Conservation (phyloP, 2,888 invertebrate genomes). For the Crossocerus cetratus region DNA sequence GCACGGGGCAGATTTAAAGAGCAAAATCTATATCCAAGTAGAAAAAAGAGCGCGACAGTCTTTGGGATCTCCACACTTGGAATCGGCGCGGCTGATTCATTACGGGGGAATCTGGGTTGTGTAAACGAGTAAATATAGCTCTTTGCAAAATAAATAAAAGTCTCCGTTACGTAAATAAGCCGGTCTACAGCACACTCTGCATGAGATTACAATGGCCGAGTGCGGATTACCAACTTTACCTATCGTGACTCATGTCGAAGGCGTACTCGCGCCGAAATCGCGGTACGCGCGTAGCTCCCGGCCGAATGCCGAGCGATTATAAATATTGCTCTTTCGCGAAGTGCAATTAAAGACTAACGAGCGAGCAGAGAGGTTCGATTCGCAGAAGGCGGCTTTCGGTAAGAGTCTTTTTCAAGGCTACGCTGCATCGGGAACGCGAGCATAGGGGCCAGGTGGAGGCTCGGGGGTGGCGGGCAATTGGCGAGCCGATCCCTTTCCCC, state of each 20-base stretch:
- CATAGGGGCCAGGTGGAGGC: too few relatives aligned
- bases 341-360: background rate
- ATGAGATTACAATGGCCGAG: background rate
- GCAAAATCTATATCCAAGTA: too few relatives aligned
- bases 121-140: conserved; percentile 20
- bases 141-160: conserved; percentile 6
- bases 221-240: background rate
- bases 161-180: conserved; percentile 6
- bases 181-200: background rate
- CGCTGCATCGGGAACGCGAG: too few relatives aligned
- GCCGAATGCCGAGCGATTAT: background rate
- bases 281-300: background rate
- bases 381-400: too few relatives aligned
- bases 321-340: background rate
- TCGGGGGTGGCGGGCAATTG: too few relatives aligned
- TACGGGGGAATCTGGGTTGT: conserved; percentile 15
- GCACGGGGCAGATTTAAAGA: too few relatives aligned
- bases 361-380: too few relatives aligned
- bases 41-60: too few relatives aligned
- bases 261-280: too few relatives aligned
- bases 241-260: background rate
- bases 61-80: background rate
- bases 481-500: background rate
- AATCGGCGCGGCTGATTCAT: background rate
- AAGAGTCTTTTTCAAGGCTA: too few relatives aligned